Conservation (phyloP, 2,113 vertebrate species). For the Alouatta palliata region DNA sequence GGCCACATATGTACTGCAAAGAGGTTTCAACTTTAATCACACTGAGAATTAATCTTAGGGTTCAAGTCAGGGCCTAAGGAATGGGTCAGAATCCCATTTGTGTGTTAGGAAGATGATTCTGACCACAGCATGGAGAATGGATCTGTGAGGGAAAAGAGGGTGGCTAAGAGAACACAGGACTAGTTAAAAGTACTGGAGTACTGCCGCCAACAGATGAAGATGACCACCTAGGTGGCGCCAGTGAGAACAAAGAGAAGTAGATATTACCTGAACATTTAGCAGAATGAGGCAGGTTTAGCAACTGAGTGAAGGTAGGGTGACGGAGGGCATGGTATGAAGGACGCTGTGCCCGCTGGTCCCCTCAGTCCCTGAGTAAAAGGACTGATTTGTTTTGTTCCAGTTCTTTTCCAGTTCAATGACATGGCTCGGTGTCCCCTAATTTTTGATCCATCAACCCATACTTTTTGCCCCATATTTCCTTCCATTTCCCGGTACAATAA, state of each 20-base stretch:
- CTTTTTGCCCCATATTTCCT: neutral
- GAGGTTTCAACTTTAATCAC: neutral
- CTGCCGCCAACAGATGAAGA: neutral
- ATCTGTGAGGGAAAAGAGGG: neutral
- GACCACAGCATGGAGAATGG: neutral
- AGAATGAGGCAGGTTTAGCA: neutral
- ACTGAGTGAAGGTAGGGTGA: neutral
- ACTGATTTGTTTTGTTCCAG: neutral
- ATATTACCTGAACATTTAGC: neutral
- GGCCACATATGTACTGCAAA: neutral
- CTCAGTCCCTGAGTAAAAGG: neutral
- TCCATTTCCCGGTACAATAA: neutral
- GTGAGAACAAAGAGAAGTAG: neutral
- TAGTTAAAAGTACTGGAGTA: neutral
- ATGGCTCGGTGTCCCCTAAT: neutral
- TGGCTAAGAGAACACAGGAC: neutral
- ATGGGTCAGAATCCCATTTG: neutral
- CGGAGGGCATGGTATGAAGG: neutral
- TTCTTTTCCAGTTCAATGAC: neutral
- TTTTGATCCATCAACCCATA: neutral
- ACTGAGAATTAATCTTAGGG: neutral
- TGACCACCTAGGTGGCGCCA: too few species aligned
- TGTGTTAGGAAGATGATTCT: neutral
- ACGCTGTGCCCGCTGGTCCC: too few species aligned
- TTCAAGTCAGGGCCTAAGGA: neutral